Base-by-base conservation (phyloP, 2,888 invertebrate genomes). In the Hypolimnas misippus region DNA sequence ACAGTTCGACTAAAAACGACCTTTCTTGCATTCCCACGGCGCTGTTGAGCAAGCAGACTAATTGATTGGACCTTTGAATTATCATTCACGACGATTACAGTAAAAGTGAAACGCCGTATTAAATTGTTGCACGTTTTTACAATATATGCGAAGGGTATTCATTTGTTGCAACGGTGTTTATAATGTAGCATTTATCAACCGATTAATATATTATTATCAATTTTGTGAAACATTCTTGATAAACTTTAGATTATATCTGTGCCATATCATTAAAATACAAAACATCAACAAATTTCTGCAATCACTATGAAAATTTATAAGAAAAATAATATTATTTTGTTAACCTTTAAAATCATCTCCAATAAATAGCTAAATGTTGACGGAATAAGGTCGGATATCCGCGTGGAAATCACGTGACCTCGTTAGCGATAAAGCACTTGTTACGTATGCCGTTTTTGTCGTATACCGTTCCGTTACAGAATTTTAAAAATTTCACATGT, bases 361-460 rank as follows among this genome's bases (percentile, higher is more conserved):
- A 42, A 42, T 14, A 53, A 61, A 50, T 54, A 61, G 46, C 62
- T 57, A 57, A 62, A 42, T 64, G 59, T 60, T 63, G 54, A 51
- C 58, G 49, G 61, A 62, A 62, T 63, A 57, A 62, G 65, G 62
- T 62, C 68, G 62, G 59, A 56, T 29, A 55, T 63, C 61, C 63
- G 66, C 57, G 64, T 65, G 62, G 50, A 65, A 63, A 57, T 60
- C 60, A 42, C 53, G 63, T 65, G 68, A 63, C 68, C 65, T 70
- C 61, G 66, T 40, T 61, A 40, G 44, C 59, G 58, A 63, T 68
- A 70, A 40, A 63, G 40, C 57, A 29, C 59, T 57, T 54, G 57
- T 51, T 52, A 29, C 14, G 16, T 29, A 44, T 56, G 56, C 21
- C 44, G 21, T 14, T n/a, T 16, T 53, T 25, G 35, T 53, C 53